Conservation (phyloP, 2,888 invertebrate species). For the Chirona hameri region DNA sequence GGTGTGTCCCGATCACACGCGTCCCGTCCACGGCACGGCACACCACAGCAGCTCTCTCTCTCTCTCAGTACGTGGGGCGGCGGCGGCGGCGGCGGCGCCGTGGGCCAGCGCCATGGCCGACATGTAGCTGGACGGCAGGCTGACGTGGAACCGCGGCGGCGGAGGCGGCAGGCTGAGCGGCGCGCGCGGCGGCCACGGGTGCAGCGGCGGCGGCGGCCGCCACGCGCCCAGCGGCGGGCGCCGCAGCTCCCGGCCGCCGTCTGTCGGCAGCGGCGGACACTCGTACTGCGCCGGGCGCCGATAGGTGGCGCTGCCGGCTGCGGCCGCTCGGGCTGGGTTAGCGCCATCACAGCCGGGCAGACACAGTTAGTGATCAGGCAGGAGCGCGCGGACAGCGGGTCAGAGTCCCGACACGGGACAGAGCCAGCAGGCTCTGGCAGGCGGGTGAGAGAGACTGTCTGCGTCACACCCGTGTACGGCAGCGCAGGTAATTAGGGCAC, state of each 20-base stretch:
- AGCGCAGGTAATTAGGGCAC: no score
- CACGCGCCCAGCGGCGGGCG: not conserved
- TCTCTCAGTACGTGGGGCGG: not conserved
- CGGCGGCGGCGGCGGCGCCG: not conserved
- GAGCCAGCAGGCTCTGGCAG: no score
- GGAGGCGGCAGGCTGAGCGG: not conserved
- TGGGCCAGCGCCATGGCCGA: not conserved
- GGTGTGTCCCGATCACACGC: no score
- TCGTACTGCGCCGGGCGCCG: not conserved
- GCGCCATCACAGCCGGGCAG: not conserved
- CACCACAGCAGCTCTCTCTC: no score
- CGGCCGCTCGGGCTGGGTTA: not conserved
- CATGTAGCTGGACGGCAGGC: not conserved
- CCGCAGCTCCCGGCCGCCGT: not conserved
- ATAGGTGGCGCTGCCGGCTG: not conserved
- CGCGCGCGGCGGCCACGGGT: constrained; percentile 23
- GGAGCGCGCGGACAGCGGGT: not conserved
- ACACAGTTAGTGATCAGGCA: not conserved
- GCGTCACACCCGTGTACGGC: no score
- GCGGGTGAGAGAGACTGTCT: no score
- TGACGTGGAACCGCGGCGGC: not conserved
- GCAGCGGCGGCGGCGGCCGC: constrained; percentile 24
- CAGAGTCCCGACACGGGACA: no score
- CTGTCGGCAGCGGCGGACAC: not conserved
- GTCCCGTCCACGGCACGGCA: no score